Conservation (phyloP, 2,113 vertebrate species). For the Agapornis roseicollis region DNA sequence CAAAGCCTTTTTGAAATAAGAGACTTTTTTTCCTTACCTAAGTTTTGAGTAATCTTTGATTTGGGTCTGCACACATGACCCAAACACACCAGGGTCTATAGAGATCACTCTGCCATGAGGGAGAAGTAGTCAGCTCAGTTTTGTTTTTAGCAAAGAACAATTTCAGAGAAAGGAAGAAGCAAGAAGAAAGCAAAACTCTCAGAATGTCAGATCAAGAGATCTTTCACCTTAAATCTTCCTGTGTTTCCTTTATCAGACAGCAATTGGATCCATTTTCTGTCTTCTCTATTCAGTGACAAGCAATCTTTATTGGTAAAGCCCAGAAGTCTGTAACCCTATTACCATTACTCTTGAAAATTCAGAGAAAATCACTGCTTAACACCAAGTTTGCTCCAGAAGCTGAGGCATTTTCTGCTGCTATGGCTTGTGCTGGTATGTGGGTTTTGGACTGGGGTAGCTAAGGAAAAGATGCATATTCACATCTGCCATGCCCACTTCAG, state of each 20-base stretch:
- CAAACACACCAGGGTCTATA: fast-evolving
- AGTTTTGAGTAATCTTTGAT: background rate
- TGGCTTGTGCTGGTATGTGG: background rate
- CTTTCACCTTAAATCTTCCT: background rate
- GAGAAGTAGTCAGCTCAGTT: fast-evolving
- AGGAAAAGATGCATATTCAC: background rate
- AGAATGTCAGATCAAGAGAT: background rate
- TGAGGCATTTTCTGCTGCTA: background rate
- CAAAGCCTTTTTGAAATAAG: background rate
- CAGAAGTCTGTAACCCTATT: background rate
- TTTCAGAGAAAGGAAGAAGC: background rate
- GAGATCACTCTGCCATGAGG: background rate
- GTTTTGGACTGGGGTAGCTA: background rate
- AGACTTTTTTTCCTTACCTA: background rate
- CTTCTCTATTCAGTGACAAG: background rate
- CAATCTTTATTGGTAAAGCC: background rate
- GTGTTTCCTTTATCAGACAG: background rate
- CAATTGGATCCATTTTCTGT: background rate
- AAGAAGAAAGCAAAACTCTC: background rate
- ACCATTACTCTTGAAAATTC: background rate
- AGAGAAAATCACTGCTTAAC: background rate
- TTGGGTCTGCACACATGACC: fast-evolving
- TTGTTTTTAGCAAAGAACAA: background rate
- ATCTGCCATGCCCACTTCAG: background rate
- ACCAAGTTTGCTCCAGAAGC: background rate